Evolutionary conservation across 2,113 vertebrate genomes (phyloP), one percentile per base, ranked within the genome.

Genomic region (Aix galericulata): DNA sequence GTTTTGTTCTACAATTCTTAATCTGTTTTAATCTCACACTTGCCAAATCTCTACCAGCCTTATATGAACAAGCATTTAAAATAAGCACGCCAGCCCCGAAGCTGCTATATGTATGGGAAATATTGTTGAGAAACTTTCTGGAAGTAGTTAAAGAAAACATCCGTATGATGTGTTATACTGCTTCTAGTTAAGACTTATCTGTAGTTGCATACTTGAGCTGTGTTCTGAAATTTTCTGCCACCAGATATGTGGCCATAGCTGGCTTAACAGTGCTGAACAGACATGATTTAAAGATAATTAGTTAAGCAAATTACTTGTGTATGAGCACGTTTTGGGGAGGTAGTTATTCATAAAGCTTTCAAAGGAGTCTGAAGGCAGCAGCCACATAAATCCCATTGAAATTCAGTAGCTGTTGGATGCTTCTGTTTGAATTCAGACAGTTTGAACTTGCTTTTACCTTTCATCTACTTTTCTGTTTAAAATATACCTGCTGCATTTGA

Each of bases 401-500:
- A 88, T 88, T 86, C 92, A 74, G 36, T 21, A 29, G 88, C 29
- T n/a, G 63, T 13, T 67, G 72, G 34, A 4, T 71, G 32, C 38
- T 72, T 60, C 72, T 31, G 42, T 29, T 64, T 62, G 68, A 86
- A 92, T 88, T 83, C 68, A 86, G 74, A 71, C 20, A 59, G 72
- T 71, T 25, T 81, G 79, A 93, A 53, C 25, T 38, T 56, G 50
- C 78, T 85, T 74, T 48, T 64, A 6, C 0, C 0, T 78, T 93
- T 64, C 40, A 32, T 73, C 86, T 93, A 46, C 38, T 63, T 60
- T 48, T 48, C 86, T 79, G 31, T 59, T 88, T 78, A 81, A 83
- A 78, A 71, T n/a, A 40, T 5, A 15, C 22, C 72, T 42, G 55
- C 81, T 95, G 63, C 21, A 13, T 40, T 93, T 82, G 89, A 69